These are phyloP conservation scores for Lerema accius DNA, from an alignment of 1,140 invertebrate genomes.

Conservation along the genomic window DNA sequence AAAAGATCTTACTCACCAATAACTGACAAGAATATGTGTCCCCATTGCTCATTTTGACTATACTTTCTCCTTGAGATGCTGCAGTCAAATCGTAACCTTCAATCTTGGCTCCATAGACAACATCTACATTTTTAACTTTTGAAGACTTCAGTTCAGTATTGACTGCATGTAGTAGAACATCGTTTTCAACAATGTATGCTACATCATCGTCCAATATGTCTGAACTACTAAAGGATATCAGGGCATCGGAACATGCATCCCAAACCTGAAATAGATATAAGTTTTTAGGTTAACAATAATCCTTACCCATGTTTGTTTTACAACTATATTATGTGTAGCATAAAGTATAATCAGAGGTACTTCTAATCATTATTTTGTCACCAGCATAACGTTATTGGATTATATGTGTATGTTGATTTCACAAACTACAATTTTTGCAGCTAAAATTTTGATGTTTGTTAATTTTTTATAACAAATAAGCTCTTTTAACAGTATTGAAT, in stretches of 20 bases:
- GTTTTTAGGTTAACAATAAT: background rate
- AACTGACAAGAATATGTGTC: constrained; percentile 84
- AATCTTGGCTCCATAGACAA: constrained; percentile 70
- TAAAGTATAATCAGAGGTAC: no score
- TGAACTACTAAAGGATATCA: constrained; percentile 93
- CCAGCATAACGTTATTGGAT: no score
- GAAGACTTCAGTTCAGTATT: constrained; percentile 72
- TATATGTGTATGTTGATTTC: no score
- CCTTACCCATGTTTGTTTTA: no score
- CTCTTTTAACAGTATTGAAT: no score
- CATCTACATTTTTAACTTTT: constrained; percentile 58
- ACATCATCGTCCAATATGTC: constrained; percentile 88
- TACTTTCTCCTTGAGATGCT: constrained; percentile 37
- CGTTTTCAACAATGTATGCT: constrained; percentile 97
- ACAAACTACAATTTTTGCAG: no score
- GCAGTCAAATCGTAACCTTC: constrained; percentile 56
- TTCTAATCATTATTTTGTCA: no score
- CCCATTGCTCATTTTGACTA: constrained; percentile 83
- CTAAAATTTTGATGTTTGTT: no score
- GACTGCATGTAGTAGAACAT: constrained; percentile 91
- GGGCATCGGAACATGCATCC: constrained; percentile 94
- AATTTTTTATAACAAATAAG: no score
- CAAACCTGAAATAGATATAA: constrained; percentile 87
- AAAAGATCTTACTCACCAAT: constrained; percentile 85
- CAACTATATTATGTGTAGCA: no score